Conservation (phyloP, 2,113 vertebrate genomes). For the Alligator mississippiensis region DNA sequence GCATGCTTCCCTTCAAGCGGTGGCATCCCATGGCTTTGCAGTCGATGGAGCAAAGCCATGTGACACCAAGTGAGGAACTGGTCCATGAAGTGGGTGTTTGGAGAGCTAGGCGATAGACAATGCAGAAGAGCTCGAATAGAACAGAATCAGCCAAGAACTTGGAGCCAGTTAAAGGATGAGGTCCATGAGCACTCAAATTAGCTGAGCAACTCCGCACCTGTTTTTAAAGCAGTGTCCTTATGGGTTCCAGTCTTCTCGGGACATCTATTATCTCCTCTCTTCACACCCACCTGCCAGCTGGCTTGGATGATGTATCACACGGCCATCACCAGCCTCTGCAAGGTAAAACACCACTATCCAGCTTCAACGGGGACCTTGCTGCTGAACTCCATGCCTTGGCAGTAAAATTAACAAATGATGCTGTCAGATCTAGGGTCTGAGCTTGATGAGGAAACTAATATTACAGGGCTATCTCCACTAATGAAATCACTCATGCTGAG, state of each 20-base stretch:
- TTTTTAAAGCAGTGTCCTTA: neutral
- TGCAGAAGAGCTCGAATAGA: neutral
- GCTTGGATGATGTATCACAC: neutral
- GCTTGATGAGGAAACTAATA: neutral
- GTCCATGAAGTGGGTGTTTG: neutral
- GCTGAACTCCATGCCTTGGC: neutral
- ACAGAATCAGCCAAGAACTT: neutral
- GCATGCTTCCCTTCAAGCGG: neutral
- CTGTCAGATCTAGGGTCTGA: neutral
- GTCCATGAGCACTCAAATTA: neutral
- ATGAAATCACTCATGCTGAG: neutral
- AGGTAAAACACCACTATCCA: fast-evolving
- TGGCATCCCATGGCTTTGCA: neutral
- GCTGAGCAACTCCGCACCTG: neutral
- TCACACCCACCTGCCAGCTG: neutral
- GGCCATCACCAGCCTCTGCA: neutral
- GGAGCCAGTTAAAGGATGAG: neutral
- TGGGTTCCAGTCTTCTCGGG: neutral
- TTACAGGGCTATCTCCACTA: neutral
- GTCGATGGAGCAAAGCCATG: neutral
- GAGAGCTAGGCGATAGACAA: no score
- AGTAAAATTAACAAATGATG: neutral
- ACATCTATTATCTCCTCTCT: neutral
- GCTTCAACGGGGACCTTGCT: neutral
- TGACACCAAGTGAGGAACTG: neutral